Base-by-base conservation (phyloP, 2,888 invertebrate species). In the Hirtodrosophila trivittata region DNA sequence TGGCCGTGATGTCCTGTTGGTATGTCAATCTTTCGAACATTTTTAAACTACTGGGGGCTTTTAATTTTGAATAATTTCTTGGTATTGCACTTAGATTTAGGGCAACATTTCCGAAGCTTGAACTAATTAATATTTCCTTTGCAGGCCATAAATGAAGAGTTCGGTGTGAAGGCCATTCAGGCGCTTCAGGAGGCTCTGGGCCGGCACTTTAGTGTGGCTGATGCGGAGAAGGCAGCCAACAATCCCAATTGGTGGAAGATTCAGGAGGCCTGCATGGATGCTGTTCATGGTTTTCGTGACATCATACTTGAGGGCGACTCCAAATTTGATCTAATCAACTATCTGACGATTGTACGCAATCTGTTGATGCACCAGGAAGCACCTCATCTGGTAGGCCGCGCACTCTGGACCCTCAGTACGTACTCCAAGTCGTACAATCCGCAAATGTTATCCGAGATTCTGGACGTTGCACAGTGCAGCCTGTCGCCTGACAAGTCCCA, bases 161-260 rank as follows among this genome's bases (percentile, higher is more conserved):
- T 93, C 50, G 92, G 92, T 5, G 90, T 90, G 1, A 92, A 92
- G 63, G 91, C 92, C 39, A 91, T 93, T 1, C 90, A 92, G 33
- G 92, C 93, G 0, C 86, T 94, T 1, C 93, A 93, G 73, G 91
- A 92, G 66, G 93, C 94, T 0, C 89, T 94, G 6, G 92, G 92
- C 0, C 92, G 92, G 21, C 94, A 94, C 72, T 90, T 94, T 49
- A 92, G 92, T 75, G 92, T 93, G 33, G 92, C 93, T 1, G 91
- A 93, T 75, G 88, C 90, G 28, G 91, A 91, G 76, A 91, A 92
- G 87, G 85, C 89, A 7, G 80, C 91, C n/a, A 90, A 92, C 47
- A 88, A 91, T 82, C 80, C 88, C 25, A 88, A 91, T 57, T 93
- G 94, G 92, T 95, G 94, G 95, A 95, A 94, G 89, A 91, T 94